Base-by-base conservation (phyloP, 35 echinoderm and acorn worm species). In the Stichopus chloronotus region DNA sequence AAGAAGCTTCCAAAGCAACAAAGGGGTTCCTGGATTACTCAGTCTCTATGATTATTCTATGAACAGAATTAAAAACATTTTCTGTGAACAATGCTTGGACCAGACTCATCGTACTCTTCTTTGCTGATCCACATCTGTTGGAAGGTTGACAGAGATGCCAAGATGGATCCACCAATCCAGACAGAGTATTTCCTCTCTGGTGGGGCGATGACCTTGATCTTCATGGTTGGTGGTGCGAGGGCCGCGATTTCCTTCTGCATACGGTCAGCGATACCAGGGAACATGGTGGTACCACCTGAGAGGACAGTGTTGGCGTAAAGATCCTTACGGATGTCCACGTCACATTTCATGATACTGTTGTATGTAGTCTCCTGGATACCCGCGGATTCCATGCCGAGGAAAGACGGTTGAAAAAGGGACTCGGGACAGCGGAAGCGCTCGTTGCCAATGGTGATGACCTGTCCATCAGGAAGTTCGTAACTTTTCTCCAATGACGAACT, bases 251-350 rank as follows among this genome's bases (percentile, higher is more conserved):
- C n/a, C n/a, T n/a, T n/a, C n/a, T n/a, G n/a, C n/a, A n/a, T n/a
- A n/a, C n/a, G n/a, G n/a, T n/a, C n/a, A n/a, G n/a, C n/a, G n/a
- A n/a, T n/a, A n/a, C n/a, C n/a, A n/a, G n/a, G n/a, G n/a, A n/a
- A n/a, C n/a, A n/a, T n/a, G 25, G 93, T 95, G 72, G 96, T 55
- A 59, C 96, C 96, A 52, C 96, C 96, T 22, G 96, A 97, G 17
- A 97, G 92, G 8, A 97, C 96, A 60, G 92, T 95, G 88, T 97
- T 97, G 63, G 92, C 90, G 89, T 97, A 97, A 21, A 97, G 88
- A 55, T 97, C 96, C 55, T 92, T 98, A 95, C 96, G 94, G 92
- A 98, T 98, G n/a, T n/a, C n/a, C n/a, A n/a, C n/a, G n/a, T n/a
- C n/a, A 84, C 96, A 98, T 93, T 95, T 95, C 94, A 97, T 93